These are phyloP conservation scores for Thereva unica DNA, from an alignment of 2,888 invertebrate genomes.

Conservation along the genomic window DNA sequence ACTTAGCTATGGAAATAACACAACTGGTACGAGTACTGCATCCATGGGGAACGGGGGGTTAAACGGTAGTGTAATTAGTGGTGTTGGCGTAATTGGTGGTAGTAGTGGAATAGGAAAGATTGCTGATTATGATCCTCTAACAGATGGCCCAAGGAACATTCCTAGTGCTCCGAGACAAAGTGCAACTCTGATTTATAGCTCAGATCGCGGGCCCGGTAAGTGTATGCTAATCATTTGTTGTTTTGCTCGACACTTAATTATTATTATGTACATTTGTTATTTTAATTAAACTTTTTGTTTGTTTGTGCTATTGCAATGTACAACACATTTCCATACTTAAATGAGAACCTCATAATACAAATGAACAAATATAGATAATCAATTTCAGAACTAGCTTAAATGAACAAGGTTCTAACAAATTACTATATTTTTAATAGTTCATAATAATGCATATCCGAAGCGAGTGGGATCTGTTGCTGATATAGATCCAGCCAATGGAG, in stretches of 20 bases:
- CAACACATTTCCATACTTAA: not conserved
- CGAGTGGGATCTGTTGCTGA: conserved; percentile 91
- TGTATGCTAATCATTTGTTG: conserved; percentile 26
- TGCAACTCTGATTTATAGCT: conserved; percentile 84
- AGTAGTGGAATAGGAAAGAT: conserved; percentile 68
- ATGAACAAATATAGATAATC: too few relatives aligned
- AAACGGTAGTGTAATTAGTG: conserved; percentile 44
- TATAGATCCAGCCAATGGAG: conserved; percentile 91
- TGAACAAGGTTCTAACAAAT: not conserved
- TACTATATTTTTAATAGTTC: conserved; percentile 46
- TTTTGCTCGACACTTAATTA: conserved; percentile 16
- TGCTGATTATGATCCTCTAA: conserved; percentile 79
- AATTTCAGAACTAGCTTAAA: too few relatives aligned
- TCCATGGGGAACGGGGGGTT: conserved; percentile 45
- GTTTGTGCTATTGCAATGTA: not conserved
- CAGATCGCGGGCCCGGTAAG: conserved; percentile 70
- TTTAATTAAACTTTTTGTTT: conserved; percentile 5
- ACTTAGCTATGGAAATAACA: conserved; percentile 43
- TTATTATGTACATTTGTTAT: conserved; percentile 18
- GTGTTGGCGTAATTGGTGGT: conserved; percentile 44
- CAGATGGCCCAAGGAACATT: conserved; percentile 69
- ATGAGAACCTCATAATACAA: too few relatives aligned
- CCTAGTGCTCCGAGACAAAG: conserved; percentile 78
- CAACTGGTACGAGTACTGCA: conserved; percentile 33
- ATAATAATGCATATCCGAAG: conserved; percentile 60